A percentile compares a stretch with the other conserved stretches of the same genome.
Evolutionary conservation across 2,888 invertebrate genomes (phyloP).

Genomic region (Nasonovia ribisnigri): DNA sequence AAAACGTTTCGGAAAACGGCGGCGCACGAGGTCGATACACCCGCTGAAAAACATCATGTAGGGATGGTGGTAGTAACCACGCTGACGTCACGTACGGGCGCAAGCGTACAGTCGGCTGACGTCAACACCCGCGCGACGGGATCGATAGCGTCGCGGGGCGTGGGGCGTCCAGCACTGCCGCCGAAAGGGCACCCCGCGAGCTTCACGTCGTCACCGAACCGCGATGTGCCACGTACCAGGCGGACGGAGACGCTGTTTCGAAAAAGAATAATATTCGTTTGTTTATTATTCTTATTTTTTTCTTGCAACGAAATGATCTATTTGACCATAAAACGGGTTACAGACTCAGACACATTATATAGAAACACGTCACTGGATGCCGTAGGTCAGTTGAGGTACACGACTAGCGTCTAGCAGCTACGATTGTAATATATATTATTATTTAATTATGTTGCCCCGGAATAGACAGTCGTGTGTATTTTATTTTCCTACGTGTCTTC

Average conservation of each 20-base stretch:
- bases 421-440: background rate
- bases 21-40: slow-evolving; percentile 69
- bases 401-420: background rate
- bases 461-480: background rate
- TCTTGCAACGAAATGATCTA: background rate
- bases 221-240: background rate
- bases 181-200: background rate
- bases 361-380: slow-evolving; percentile 29
- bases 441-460: background rate
- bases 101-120: background rate
- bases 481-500: slow-evolving; percentile 9
- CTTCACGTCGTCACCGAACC: background rate
- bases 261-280: background rate
- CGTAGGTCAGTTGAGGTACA: slow-evolving; percentile 57
- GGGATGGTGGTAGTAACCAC: slow-evolving; percentile 22
- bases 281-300: background rate
- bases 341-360: background rate
- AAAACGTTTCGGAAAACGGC: slow-evolving; percentile 56
- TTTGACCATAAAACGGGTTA: slow-evolving; percentile 32
- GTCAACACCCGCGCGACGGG: background rate
- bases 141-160: slow-evolving; percentile 52
- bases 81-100: slow-evolving; percentile 56
- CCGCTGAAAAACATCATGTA: slow-evolving; percentile 66
- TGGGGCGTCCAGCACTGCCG: background rate
- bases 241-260: background rate